Base-by-base conservation (phyloP, 2,797 vertebrate species). In the Bradypodion ventrale region DNA sequence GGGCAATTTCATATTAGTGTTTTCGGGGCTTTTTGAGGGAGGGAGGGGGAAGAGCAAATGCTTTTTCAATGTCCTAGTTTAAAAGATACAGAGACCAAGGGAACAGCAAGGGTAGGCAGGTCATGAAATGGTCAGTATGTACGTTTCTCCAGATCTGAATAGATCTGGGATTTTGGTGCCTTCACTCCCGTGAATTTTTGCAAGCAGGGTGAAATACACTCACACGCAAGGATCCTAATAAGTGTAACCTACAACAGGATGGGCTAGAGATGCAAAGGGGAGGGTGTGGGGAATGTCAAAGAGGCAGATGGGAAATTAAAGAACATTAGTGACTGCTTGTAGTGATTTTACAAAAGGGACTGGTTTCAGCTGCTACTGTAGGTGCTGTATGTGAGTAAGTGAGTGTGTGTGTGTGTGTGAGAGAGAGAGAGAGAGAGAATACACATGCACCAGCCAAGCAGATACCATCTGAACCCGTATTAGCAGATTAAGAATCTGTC, bases 1-100 rank as follows among this genome's bases (percentile, higher is more conserved):
- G 94, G 95, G 94, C 94, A 96, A 95, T 96, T 96, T 96, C 94
- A 94, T 96, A 94, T 94, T 95, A 94, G 94, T 93, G 93, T 95
- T 96, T 83, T 94, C 93, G 93, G 74, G 56, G 79, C 65, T 81
- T 52, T 75, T 21, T 56, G 63, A 16, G 40, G 29, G 12, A 32
- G 49, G 12, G 12, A 32, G 52, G 7, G 46, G 7, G 52, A 4
- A 16, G 52, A 56, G 52, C 10, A 32, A n/a, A 95, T 95, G 91
- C 91, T 66, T 32, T 91, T 94, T 93, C 94, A 93, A 94, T 95
- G 95, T 92, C 95, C 94, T 93, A 94, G 90, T 96, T 96, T 86
- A 60, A 94, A 95, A 94, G 90, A 94, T 80, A 92, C 89, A 84
- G 90, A 94, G 84, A 35, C 63, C 16, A 8, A 6, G 27, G 12